Base-by-base conservation (phyloP, 1,140 invertebrate species). In the Tribolium castaneum region DNA sequence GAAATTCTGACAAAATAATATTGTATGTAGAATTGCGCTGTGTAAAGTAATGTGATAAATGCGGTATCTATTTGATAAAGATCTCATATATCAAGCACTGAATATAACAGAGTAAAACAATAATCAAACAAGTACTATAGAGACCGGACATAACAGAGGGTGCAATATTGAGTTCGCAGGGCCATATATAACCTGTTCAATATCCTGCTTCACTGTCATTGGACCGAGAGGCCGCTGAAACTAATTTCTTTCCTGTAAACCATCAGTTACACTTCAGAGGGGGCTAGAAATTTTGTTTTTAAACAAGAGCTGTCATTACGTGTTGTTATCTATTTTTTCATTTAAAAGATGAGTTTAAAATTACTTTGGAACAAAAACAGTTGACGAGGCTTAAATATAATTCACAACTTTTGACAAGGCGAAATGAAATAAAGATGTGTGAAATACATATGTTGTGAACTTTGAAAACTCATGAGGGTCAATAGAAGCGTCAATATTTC, bases 111-210 rank as follows among this genome's bases (percentile, higher is more conserved):
- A 75, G 79, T 80, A 78, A 80, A 80, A 80, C 79, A 80, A 80
- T 73, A 78, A 80, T 80, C 79, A 80, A 80, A 80, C 79, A 80
- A 80, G 79, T 78, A 78, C 71, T 75, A 78, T 71, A 71, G 79
- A 78, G 78, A 75, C 79, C 79, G 79, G 79, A 80, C 79, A 78
- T 78, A 75, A 78, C 76, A 78, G 79, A 78, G 79, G 79, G 71
- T 51, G 76, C 62, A 77, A 77, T 80, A 80, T 80, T 80, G 79
- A 80, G 79, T 80, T 78, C 45, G 66, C 72, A 80, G 54, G 75
- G 79, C 71, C 76, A 80, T 80, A 80, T 80, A 80, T 80, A 80
- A 80, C 79, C 76, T 80, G 79, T 80, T 76, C 79, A 80, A 80
- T 80, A 80, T 80, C 79, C 79, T 80, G 79, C 72, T 73, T 66